Base-by-base conservation (phyloP, 2,797 vertebrate genomes). In the Morus bassanus region DNA sequence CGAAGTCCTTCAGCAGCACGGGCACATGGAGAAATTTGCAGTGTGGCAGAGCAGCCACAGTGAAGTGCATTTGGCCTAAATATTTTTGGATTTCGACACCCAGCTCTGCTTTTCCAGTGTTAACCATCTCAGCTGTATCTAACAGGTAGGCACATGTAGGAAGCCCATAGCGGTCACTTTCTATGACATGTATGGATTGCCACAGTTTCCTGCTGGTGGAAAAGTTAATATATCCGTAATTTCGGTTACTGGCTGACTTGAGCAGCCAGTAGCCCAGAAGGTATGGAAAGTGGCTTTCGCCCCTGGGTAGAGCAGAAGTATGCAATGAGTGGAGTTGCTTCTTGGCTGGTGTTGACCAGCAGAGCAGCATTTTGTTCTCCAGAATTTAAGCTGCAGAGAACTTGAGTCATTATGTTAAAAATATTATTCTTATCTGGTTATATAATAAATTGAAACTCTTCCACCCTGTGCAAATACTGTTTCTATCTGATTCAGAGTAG, bases 401-500 rank as follows among this genome's bases (percentile, higher is more conserved):
- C 16, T 43, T 12, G 25, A 83, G 48, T n/a, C 68, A 80, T 30
- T 68, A 51, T 75, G 68, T 72, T 83, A 77, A 90, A 85, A 92
- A 73, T 77, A 85, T 48, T 82, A 74, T 82, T 94, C 19, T 19
- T 86, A 57, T 88, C 57, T 89, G 79, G 28, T 74, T 95, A 60
- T 68, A 50, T 73, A 83, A 92, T 60, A 81, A 89, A 87, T 61
- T 45, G 10, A 86, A 94, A 84, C 33, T 51, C 18, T 75, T 70
- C 54, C 30, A 43, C 41, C 54, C 51, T 25, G 7, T 57, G 90
- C 35, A 57, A 79, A 94, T 76, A 83, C 7, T 27, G 22, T 78
- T 94, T 88, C 64, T 90, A 91, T 88, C 82, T 94, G 74, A 84
- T 88, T 63, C 68, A 59, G 75, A 88, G 70, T 30, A 86, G 50